phyloP scores from a whole-genome alignment of 2,888 invertebrate genomes.

The Monopis laevigella region DNA sequence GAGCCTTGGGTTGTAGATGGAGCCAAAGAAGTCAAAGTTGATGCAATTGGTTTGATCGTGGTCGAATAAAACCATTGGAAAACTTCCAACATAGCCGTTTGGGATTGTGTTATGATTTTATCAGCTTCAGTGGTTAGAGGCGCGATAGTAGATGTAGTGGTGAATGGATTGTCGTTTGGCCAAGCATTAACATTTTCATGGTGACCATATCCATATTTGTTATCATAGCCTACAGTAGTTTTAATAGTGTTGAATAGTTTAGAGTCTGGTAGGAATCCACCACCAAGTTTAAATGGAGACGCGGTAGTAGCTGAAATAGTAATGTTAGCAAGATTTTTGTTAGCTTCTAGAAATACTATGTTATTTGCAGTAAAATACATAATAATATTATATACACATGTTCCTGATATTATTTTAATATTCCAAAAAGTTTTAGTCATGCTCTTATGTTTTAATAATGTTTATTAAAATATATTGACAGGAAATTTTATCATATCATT shows the following conservation, averaged over 20 bases:
- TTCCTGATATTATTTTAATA: too few species aligned
- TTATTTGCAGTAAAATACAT: too few species aligned
- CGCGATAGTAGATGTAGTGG: conserved; percentile 40
- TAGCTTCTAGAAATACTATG: too few species aligned
- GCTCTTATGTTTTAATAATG: too few species aligned
- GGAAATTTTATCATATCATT: too few species aligned
- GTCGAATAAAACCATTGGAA: conserved; percentile 61
- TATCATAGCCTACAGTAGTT: conserved; percentile 57
- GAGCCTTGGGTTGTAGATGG: conserved; percentile 40
- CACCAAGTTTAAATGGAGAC: conserved; percentile 54
- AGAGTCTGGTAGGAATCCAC: conserved; percentile 54
- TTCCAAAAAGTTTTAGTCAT: too few species aligned
- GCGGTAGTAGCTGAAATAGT: conserved; percentile 60
- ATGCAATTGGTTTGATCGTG: conserved; percentile 54
- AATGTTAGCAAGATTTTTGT: conserved; percentile 22
- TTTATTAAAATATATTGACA: too few species aligned
- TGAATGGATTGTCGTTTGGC: conserved; percentile 63
- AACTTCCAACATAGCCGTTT: conserved; percentile 61
- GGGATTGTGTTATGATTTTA: conserved; percentile 52
- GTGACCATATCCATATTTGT: conserved; percentile 42
- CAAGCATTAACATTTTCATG: conserved; percentile 48
- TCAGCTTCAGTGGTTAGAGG: conserved; percentile 52
- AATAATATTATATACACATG: too few species aligned
- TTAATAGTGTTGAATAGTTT: conserved; percentile 60
- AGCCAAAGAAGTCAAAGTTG: conserved; percentile 44